Percentiles rank a stretch among this genome's conserved stretches.
Conservation (phyloP, 1,140 invertebrate species). For the Bombus turneri region DNA sequence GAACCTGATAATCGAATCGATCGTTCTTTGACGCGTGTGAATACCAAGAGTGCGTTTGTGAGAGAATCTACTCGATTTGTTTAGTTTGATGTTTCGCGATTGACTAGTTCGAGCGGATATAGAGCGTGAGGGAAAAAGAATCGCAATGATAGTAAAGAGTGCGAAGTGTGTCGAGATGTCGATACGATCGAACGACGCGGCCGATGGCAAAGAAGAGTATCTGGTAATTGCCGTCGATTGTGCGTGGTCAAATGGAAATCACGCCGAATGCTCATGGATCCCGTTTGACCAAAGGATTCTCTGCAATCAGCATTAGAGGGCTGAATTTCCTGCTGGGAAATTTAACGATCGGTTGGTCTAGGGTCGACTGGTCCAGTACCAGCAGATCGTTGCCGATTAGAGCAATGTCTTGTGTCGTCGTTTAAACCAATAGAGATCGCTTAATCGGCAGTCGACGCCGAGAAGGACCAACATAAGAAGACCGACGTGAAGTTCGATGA, state of each 20-base stretch:
- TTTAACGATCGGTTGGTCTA: constrained; percentile 34
- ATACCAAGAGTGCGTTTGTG: neutral
- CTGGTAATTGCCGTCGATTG: constrained; percentile 13
- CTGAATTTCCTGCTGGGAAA: constrained; percentile 38
- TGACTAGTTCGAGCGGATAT: neutral
- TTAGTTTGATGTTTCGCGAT: neutral
- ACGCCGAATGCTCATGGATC: constrained; percentile 22
- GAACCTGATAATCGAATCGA: neutral
- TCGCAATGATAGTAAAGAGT: neutral
- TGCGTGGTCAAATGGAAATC: constrained; percentile 30
- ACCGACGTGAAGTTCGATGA: neutral
- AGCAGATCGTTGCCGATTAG: constrained; percentile 15
- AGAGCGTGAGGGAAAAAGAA: neutral
- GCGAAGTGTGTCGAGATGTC: neutral
- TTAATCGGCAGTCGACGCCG: neutral
- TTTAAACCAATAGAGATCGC: constrained; percentile 1
- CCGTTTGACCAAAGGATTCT: constrained; percentile 11
- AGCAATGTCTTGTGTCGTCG: neutral
- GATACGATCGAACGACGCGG: neutral
- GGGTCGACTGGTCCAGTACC: neutral
- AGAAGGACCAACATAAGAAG: neutral
- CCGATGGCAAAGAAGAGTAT: neutral
- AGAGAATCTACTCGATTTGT: neutral
- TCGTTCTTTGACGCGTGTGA: constrained; percentile 4
- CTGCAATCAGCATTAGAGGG: neutral